Evolutionary conservation across 2,113 vertebrate genomes (phyloP).

Genomic region (Dendrocopos noguchii): DNA sequence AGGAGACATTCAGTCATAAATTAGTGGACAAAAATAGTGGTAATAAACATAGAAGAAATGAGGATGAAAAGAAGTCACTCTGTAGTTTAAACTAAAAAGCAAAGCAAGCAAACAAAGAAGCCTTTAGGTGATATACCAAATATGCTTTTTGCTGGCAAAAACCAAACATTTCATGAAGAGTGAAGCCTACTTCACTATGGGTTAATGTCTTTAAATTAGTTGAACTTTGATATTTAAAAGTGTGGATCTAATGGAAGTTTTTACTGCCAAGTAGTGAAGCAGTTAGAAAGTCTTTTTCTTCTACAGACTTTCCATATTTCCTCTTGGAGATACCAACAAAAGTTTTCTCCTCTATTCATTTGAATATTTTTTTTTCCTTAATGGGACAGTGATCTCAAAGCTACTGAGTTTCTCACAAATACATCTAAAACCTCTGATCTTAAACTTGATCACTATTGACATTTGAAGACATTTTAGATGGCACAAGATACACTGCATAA

Average conservation of each 20-base stretch:
- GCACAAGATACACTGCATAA: neutral
- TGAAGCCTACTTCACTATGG: neutral
- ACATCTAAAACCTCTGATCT: neutral
- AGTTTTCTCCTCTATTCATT: neutral
- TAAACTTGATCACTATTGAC: neutral
- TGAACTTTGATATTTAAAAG: neutral
- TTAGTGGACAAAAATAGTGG: neutral
- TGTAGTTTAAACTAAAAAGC: neutral
- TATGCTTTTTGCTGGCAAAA: neutral
- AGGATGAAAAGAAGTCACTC: neutral
- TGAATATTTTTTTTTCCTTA: neutral
- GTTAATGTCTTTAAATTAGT: neutral
- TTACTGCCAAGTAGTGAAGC: neutral
- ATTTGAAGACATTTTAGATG: neutral
- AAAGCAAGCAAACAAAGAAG: neutral
- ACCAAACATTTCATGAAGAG: neutral
- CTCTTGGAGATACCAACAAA: neutral
- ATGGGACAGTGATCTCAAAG: neutral
- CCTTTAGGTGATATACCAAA: neutral
- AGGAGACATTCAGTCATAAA: neutral
- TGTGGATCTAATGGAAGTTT: neutral
- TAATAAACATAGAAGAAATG: neutral
- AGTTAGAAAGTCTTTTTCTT: neutral
- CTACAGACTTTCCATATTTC: neutral
- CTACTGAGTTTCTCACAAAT: neutral